Conservation (phyloP, 2,888 invertebrate genomes). For the Orthosia gracilis region DNA sequence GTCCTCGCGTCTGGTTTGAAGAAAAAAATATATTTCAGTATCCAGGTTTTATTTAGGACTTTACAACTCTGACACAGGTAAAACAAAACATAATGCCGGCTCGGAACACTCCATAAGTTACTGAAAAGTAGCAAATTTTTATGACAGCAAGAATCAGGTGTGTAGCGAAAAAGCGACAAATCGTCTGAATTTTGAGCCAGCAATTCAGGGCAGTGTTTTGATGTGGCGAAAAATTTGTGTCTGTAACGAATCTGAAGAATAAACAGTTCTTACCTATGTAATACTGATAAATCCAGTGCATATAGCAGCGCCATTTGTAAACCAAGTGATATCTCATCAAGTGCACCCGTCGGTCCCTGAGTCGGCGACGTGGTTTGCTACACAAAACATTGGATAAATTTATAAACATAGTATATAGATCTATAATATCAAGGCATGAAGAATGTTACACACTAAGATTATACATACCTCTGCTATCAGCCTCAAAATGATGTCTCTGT, state of each 20-base stretch:
- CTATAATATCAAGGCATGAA: no score
- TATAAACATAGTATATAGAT: neutral
- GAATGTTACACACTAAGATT: no score
- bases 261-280: constrained; percentile 88
- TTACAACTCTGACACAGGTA: neutral
- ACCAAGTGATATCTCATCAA: constrained; percentile 95
- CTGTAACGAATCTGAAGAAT: neutral
- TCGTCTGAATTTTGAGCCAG: neutral
- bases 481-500: constrained; percentile 93
- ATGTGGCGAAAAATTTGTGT: neutral
- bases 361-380: constrained; percentile 85
- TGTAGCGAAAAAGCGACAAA: no score
- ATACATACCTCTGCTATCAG: constrained; percentile 89
- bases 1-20: constrained; percentile 92
- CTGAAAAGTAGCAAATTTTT: no score
- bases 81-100: no score
- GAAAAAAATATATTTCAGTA: no score
- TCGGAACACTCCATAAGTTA: no score
- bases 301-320: constrained; percentile 96
- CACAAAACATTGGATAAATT: constrained; percentile 54
- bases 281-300: constrained; percentile 95
- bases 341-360: constrained; percentile 92
- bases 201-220: neutral
- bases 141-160: no score
- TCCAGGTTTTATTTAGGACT: neutral